These are phyloP conservation scores for Drosophila merina DNA, from an alignment of 2,888 invertebrate species.

Conservation along the genomic window DNA sequence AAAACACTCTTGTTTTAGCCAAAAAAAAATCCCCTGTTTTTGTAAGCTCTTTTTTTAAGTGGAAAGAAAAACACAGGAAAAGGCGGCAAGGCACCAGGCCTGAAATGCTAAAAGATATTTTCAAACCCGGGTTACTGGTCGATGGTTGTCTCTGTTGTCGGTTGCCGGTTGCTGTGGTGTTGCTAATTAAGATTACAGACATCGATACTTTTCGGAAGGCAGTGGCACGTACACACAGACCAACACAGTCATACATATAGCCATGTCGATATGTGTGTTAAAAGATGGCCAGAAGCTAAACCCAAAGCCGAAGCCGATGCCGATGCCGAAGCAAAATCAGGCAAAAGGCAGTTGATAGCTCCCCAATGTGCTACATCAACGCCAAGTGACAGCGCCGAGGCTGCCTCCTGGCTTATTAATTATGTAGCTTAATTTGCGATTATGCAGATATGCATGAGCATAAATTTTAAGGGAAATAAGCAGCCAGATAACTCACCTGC, in stretches of 20 bases:
- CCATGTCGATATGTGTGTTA: constrained; percentile 16
- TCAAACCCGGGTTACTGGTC: constrained; percentile 36
- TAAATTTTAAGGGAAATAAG: constrained; percentile 64
- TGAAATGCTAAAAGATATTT: constrained; percentile 76
- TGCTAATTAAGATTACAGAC: constrained; percentile 78
- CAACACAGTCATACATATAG: constrained; percentile 21
- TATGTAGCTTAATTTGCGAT: constrained; percentile 78
- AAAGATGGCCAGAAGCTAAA: constrained; percentile 22
- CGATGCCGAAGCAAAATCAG: constrained; percentile 16
- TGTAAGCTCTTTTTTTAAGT: constrained; percentile 9
- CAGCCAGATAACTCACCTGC: constrained; percentile 71
- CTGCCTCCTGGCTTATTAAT: constrained; percentile 66
- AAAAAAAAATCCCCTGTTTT: neutral
- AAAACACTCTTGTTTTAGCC: neutral
- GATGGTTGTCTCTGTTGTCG: constrained; percentile 23
- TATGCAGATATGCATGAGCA: constrained; percentile 72
- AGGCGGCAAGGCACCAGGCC: constrained; percentile 54
- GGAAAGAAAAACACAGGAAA: constrained; percentile 22
- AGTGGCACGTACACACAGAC: constrained; percentile 66
- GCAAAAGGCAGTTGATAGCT: constrained; percentile 52
- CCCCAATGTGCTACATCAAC: constrained; percentile 71
- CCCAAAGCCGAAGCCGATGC: constrained; percentile 16
- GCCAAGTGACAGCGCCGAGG: constrained; percentile 53
- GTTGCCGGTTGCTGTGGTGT: constrained; percentile 58
- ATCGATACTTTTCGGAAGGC: constrained; percentile 73